Evolutionary conservation across 2,113 vertebrate genomes (phyloP), one percentile per base, ranked within the genome.

Genomic region (Actenoides lindsayi): DNA sequence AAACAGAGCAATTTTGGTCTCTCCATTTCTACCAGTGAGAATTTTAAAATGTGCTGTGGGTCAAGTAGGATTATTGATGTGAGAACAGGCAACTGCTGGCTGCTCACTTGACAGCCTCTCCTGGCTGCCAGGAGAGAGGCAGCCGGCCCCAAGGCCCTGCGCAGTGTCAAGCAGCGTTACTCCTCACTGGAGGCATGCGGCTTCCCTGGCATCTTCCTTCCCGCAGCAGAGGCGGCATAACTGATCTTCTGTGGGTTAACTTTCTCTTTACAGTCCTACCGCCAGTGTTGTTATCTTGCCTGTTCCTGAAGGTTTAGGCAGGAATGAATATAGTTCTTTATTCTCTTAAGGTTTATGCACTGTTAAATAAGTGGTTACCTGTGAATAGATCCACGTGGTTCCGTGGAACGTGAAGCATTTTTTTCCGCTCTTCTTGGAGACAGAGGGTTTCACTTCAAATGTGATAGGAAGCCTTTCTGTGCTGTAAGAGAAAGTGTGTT

Each of bases 41-140:
- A 59, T 50, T 87, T 21, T 46, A 48, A 92, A 95, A 53, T 89
- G 50, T 81, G 73, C 65, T 63, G 28, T 57, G 77, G 57, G 62
- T 95, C 73, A 71, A 51, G 69, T n/a, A 57, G 83, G 76, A 57
- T 96, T 95, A 84, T 64, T 90, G 76, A 24, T 67, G 59, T 68
- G 86, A 75, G 68, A 95, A 44, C 68, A 92, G 35, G 75, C 37
- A 8, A 37, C 50, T 3, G 13, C 60, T 91, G 81, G 74, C 77
- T 94, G 93, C 69, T 94, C 35, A 0, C 21, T 91, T 57, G 60
- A 33, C 71, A 84, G 64, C 64, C 28, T 42, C 60, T 69, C 24
- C 77, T 75, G 87, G 46, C 80, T 93, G 65, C 83, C 54, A 46
- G 68, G 33, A 33, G 59, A 27, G 86, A 70, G 83, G 69, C 73